Percentiles rank a stretch among this genome's conserved stretches.
These are phyloP conservation scores for Echinometra lucunter DNA, from an alignment of 53 echinoderm and acorn worm species.

Conservation along the genomic window DNA sequence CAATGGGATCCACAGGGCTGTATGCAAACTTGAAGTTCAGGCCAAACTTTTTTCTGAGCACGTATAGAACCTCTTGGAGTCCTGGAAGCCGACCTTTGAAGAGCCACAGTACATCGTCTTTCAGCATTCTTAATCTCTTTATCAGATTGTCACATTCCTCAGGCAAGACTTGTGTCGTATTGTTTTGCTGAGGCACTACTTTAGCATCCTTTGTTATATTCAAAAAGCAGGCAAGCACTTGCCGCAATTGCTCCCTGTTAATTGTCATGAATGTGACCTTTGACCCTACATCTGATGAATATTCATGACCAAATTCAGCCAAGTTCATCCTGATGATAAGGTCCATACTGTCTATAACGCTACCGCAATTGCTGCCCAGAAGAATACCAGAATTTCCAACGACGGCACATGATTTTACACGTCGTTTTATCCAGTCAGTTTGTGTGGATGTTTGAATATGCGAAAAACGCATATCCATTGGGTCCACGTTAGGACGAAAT, in stretches of 20 bases:
- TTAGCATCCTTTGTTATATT: background rate
- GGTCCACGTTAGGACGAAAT: background rate
- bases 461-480: background rate
- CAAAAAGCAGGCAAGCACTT: background rate
- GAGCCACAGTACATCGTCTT: background rate
- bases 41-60: background rate
- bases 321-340: constrained; percentile 35
- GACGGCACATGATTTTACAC: constrained; percentile 5
- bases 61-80: background rate
- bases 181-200: background rate
- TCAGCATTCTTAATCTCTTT: background rate
- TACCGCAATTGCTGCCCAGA: constrained; percentile 6
- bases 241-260: constrained; percentile 26
- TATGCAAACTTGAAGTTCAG: background rate
- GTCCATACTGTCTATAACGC: constrained; percentile 29
- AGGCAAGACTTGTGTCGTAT: background rate
- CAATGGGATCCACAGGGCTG: constrained; percentile 2
- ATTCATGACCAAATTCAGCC: constrained; percentile 24
- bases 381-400: constrained; percentile 36
- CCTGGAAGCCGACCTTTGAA: background rate
- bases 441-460: background rate
- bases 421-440: background rate
- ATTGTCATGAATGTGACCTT: constrained; percentile 22
- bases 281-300: constrained; percentile 32
- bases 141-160: background rate